Percentiles rank a stretch among this genome's conserved stretches.
phyloP scores from a whole-genome alignment of 1,140 invertebrate species.

The Potamilus streckersoni region DNA sequence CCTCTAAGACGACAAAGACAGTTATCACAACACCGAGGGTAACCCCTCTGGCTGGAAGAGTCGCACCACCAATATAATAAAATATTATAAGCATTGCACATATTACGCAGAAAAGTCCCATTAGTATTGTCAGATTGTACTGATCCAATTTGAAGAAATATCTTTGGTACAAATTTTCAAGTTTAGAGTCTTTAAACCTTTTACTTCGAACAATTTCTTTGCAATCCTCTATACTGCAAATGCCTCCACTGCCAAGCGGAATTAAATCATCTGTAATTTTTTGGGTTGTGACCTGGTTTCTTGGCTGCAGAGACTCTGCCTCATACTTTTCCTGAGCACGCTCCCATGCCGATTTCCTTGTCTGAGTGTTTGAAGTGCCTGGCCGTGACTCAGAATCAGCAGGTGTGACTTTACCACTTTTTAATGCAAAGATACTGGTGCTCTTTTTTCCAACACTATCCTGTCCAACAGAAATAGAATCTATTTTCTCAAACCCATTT shows the following conservation, averaged over 20 bases:
- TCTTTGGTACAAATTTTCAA: conserved; percentile 90
- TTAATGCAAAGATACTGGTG: conserved; percentile 13
- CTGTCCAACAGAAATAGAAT: conserved; percentile 23
- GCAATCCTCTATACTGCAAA: conserved; percentile 25
- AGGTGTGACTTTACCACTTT: conserved; percentile 36
- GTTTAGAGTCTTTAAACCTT: conserved; percentile 51
- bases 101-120: conserved; percentile 80
- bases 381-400: conserved; percentile 13
- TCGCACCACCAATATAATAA: conserved; percentile 63
- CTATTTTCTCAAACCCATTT: conserved; percentile 1
- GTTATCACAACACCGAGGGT: conserved; percentile 62
- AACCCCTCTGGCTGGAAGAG: conserved; percentile 50
- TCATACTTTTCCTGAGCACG: conserved; percentile 51
- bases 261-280: conserved; percentile 30
- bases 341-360: conserved; percentile 58
- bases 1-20: conserved; percentile 76
- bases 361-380: conserved; percentile 21
- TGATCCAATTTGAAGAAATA: conserved; percentile 95
- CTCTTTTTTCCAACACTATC: background rate
- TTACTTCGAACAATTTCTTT: conserved; percentile 51
- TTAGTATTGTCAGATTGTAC: conserved; percentile 86
- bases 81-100: conserved; percentile 73
- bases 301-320: conserved; percentile 24
- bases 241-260: conserved; percentile 13
- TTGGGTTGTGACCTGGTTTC: conserved; percentile 27